These are phyloP conservation scores for Epinephelus lanceolatus DNA, from an alignment of 2,113 vertebrate genomes.

Conservation along the genomic window DNA sequence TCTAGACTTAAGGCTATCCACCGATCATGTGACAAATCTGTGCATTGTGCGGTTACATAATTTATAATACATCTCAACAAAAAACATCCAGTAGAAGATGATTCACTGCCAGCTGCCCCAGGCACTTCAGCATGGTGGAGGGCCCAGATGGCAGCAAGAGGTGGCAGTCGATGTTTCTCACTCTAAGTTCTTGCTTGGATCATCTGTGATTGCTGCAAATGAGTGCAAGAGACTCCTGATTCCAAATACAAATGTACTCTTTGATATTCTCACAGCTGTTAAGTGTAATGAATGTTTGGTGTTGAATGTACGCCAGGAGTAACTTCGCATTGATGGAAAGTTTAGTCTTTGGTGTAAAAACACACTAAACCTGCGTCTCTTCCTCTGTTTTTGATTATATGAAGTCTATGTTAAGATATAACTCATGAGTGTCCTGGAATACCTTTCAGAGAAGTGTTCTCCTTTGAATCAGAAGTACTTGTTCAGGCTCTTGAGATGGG, in stretches of 20 bases:
- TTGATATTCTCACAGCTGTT: background rate
- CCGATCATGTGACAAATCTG: conserved; percentile 34
- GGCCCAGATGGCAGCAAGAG: conserved; percentile 33
- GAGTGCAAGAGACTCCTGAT: background rate
- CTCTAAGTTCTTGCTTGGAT: background rate
- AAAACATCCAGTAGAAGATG: conserved; percentile 25
- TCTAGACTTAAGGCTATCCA: conserved; percentile 2
- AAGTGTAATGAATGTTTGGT: background rate
- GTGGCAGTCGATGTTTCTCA: conserved; percentile 6
- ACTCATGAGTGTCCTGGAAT: background rate
- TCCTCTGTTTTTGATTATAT: background rate
- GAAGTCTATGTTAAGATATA: background rate
- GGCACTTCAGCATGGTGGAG: background rate
- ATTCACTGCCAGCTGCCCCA: conserved; percentile 3
- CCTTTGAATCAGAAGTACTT: background rate
- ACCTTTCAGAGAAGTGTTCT: background rate
- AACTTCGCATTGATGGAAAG: background rate
- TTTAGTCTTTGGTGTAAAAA: background rate
- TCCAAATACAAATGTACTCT: background rate
- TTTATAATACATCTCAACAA: background rate
- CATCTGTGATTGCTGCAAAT: conserved; percentile 23
- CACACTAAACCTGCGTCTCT: background rate
- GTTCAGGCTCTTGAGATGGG: too few relatives aligned
- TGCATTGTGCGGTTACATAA: background rate
- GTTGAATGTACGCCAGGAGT: background rate